Evolutionary conservation across 2,888 invertebrate species (phyloP).

Genomic region (Agrochola litura): DNA sequence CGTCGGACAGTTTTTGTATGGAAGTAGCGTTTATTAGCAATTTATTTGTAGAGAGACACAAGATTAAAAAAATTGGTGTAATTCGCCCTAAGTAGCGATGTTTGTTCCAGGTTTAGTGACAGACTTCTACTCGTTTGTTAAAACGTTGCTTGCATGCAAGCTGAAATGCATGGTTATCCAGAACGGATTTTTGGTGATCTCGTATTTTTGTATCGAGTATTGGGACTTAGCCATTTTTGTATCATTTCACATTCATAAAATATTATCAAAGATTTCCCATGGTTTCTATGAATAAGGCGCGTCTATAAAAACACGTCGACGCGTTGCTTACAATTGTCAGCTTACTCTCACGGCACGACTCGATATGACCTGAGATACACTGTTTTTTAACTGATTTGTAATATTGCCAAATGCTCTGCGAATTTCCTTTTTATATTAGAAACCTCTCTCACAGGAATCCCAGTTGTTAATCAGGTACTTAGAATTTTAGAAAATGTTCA

Average conservation of each 20-base stretch:
- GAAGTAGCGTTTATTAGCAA: too few species aligned
- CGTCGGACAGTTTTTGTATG: too few species aligned
- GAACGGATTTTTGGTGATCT: background rate
- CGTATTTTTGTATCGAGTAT: slow-evolving; percentile 1
- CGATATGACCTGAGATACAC: slow-evolving; percentile 51
- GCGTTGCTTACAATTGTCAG: slow-evolving; percentile 46
- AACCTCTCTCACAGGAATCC: background rate
- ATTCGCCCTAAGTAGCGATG: background rate
- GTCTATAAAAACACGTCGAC: slow-evolving; percentile 34
- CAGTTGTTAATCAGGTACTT: background rate
- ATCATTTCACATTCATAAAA: slow-evolving; percentile 12
- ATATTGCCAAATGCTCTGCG: slow-evolving; percentile 34
- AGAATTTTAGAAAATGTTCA: background rate
- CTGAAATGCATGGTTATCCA: background rate
- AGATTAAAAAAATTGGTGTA: background rate
- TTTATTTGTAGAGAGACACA: background rate
- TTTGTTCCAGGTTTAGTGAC: background rate
- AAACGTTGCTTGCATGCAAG: background rate
- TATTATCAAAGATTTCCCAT: slow-evolving; percentile 39
- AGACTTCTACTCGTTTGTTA: background rate
- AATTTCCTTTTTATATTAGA: slow-evolving; percentile 28
- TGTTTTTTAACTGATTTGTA: slow-evolving; percentile 28
- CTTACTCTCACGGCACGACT: slow-evolving; percentile 54
- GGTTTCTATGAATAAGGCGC: slow-evolving; percentile 33
- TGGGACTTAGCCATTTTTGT: background rate